Evolutionary conservation across 35 echinoderm and acorn worm species (phyloP), one percentile per base, ranked within the genome.

Genomic region (Acanthaster planci): DNA sequence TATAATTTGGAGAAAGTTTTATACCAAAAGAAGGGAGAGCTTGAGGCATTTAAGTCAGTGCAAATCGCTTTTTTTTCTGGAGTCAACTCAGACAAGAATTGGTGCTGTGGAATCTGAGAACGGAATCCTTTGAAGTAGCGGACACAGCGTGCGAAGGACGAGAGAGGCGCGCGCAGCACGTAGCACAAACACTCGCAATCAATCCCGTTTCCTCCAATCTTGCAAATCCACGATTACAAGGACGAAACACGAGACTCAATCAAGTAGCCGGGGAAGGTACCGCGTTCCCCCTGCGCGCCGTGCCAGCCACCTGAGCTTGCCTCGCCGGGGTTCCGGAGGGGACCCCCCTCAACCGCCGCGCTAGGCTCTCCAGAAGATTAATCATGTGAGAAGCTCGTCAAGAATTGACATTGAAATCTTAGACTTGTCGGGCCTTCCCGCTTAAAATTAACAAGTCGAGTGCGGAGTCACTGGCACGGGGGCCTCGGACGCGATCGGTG

Each of bases 161-260:
- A 72, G 14, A 72, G 23, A 14, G 23, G 34, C 64, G 64, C 7
- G 64, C 64, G 34, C 64, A 72, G 64, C 64, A 72, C 64, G 64
- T 26, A 72, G 64, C 64, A 72, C 64, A 72, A 72, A 72, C 64
- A 72, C 64, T 72, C 64, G 64, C 64, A 72, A 72, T 72, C 64
- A 72, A 72, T 72, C 64, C 64, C 22, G 26, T 72, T 72, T 72
- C 64, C 64, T 34, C 64, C 64, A 72, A 72, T 72, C 64, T 72
- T 34, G 0, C 57, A 72, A 72, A 35, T 72, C 64, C 64, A 72
- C 64, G 64, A 72, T 72, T 72, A 72, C 64, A 34, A 72, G 64
- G 26, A 72, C 64, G 64, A 72, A 72, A 72, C 64, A 72, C 64
- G 64, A 72, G 30, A 72, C 64, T 72, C 64, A 72, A 72, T 72